A percentile compares a stretch with the other conserved stretches of the same genome.
Conservation (phyloP, 2,888 invertebrate genomes). For the Pandemis corylana region DNA sequence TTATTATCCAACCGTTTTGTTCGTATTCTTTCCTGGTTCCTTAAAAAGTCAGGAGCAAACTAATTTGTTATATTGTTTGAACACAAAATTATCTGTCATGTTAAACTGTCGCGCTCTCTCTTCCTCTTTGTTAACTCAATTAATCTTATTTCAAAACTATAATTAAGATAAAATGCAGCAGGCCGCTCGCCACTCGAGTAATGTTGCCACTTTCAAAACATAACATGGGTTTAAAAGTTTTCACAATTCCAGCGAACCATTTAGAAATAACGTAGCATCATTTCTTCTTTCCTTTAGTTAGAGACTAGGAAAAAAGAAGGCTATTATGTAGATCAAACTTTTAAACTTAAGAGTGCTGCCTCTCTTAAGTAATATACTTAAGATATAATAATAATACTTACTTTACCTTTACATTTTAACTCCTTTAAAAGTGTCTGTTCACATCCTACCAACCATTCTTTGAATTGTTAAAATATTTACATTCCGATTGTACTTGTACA, state of each 20-base stretch:
- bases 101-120: conserved; percentile 38
- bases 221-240: conserved; percentile 22
- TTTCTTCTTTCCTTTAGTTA: neutral
- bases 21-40: neutral
- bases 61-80: conserved; percentile 33
- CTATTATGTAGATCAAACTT: neutral
- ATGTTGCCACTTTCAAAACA: conserved; percentile 57
- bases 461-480: neutral
- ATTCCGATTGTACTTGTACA: neutral
- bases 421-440: too few species aligned
- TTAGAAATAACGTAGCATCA: conserved; percentile 1
- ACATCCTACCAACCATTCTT: too few species aligned
- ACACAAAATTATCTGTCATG: conserved; percentile 38
- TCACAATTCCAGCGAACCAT: neutral
- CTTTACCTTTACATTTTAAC: too few species aligned
- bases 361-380: too few species aligned
- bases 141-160: conserved; percentile 40
- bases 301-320: neutral
- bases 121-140: conserved; percentile 41
- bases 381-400: too few species aligned
- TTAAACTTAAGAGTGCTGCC: too few species aligned
- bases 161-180: conserved; percentile 48
- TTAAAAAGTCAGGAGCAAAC: conserved; percentile 26
- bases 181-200: conserved; percentile 58
- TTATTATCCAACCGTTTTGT: neutral